A percentile compares a stretch with the other conserved stretches of the same genome.
phyloP scores from a whole-genome alignment of 2,888 invertebrate species.

The Gastrophysa polygoni region DNA sequence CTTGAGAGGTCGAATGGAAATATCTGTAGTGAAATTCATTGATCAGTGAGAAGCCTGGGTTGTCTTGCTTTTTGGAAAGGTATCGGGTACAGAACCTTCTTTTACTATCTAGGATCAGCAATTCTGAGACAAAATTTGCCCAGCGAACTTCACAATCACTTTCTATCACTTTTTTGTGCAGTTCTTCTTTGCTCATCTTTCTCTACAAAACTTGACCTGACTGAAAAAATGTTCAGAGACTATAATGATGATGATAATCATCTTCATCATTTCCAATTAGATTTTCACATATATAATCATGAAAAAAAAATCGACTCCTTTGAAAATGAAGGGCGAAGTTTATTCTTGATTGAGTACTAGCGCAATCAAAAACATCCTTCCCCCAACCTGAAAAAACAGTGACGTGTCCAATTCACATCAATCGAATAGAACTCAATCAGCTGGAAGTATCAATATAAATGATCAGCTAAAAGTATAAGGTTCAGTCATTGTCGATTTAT shows the following conservation, averaged over 20 bases:
- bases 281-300: constrained; percentile 51
- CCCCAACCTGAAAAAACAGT: too few species aligned
- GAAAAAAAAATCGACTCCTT: constrained; percentile 47
- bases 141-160: constrained; percentile 24
- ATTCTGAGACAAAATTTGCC: constrained; percentile 27
- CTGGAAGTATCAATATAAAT: too few species aligned
- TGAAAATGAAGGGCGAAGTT: too few species aligned
- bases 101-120: constrained; percentile 31
- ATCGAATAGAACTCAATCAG: too few species aligned
- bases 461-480: too few species aligned
- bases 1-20: constrained; percentile 11
- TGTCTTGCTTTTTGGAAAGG: constrained; percentile 8
- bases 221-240: constrained; percentile 23
- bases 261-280: constrained; percentile 29
- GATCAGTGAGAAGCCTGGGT: constrained; percentile 15
- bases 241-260: constrained; percentile 16
- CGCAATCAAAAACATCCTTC: too few species aligned
- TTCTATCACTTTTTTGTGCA: constrained; percentile 21
- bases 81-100: constrained; percentile 27
- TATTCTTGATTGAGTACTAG: too few species aligned
- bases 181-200: constrained; percentile 20
- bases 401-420: too few species aligned
- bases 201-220: constrained; percentile 26
- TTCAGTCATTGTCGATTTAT: too few species aligned
- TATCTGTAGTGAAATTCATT: constrained; percentile 18